phyloP scores from a whole-genome alignment of 2,797 vertebrate genomes.

The Microctenopoma lineatum region DNA sequence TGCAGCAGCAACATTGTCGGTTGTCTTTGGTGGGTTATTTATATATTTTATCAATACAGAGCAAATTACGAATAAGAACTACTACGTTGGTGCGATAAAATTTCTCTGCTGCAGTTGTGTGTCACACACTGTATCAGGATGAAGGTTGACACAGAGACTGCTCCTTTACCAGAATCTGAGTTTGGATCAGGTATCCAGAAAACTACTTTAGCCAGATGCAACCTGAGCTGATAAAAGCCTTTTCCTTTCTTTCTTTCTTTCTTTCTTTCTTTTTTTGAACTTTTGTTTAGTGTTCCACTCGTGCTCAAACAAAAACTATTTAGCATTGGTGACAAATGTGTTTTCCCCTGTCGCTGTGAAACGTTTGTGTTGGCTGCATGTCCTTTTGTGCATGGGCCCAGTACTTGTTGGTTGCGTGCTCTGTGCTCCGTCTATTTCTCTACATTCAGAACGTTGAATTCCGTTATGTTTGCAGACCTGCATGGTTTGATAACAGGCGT shows the following conservation, averaged over 20 bases:
- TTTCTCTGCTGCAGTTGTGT: no score
- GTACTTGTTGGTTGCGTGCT: neutral
- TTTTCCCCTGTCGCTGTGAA: neutral
- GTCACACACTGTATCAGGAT: neutral
- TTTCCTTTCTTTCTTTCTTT: neutral
- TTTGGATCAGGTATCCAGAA: conserved; percentile 43
- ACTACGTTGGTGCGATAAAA: no score
- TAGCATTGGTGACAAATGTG: neutral
- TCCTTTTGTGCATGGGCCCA: neutral
- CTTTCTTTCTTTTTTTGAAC: no score
- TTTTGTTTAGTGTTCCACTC: neutral
- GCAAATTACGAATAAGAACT: neutral
- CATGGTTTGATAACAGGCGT: neutral
- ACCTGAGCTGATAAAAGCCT: conserved; percentile 36
- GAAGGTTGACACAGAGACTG: conserved; percentile 20
- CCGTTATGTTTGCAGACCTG: no score
- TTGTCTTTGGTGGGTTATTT: neutral
- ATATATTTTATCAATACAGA: no score
- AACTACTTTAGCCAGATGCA: conserved; percentile 26
- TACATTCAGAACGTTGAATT: neutral
- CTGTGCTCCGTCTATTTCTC: neutral
- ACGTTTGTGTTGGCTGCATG: neutral
- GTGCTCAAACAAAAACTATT: neutral
- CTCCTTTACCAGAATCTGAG: conserved; percentile 35
- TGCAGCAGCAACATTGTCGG: neutral